phyloP scores from a whole-genome alignment of 1,140 invertebrate genomes.

The Ridgeia piscesae region DNA sequence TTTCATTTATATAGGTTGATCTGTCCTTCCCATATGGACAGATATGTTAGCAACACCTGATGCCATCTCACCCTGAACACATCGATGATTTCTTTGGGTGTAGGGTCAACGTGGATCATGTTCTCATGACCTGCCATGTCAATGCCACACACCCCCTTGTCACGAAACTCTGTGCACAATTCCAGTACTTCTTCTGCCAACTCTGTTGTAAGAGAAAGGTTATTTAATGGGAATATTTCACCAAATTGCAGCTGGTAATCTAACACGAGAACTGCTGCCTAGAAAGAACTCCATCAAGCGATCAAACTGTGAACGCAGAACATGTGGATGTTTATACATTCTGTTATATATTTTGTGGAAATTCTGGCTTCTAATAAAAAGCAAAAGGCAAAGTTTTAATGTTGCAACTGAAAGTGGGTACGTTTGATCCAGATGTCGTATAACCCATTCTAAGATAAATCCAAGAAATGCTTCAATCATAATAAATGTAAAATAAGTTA shows the following conservation, averaged over 20 bases:
- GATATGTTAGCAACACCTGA: not conserved
- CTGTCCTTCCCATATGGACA: not conserved
- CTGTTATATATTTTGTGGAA: no score
- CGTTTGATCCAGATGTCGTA: no score
- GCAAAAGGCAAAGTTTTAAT: no score
- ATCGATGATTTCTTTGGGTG: conserved; percentile 41
- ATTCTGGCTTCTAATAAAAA: no score
- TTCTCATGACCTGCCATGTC: conserved; percentile 65
- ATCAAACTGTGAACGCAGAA: no score
- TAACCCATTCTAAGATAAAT: no score
- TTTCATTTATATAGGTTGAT: no score
- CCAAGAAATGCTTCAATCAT: no score
- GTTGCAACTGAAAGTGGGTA: no score
- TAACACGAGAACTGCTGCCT: not conserved
- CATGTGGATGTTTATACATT: not conserved
- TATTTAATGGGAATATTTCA: not conserved
- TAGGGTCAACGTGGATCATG: conserved; percentile 30
- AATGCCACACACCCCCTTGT: conserved; percentile 65
- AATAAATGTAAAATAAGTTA: no score
- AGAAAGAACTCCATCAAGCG: no score
- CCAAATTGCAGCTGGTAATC: not conserved
- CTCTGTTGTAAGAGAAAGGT: conserved; percentile 38
- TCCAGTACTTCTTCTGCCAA: conserved; percentile 59
- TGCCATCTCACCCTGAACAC: conserved; percentile 41
- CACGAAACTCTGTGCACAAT: conserved; percentile 59